phyloP scores from a whole-genome alignment of 1,140 invertebrate species.

The Lamellibrachia luymesi region DNA sequence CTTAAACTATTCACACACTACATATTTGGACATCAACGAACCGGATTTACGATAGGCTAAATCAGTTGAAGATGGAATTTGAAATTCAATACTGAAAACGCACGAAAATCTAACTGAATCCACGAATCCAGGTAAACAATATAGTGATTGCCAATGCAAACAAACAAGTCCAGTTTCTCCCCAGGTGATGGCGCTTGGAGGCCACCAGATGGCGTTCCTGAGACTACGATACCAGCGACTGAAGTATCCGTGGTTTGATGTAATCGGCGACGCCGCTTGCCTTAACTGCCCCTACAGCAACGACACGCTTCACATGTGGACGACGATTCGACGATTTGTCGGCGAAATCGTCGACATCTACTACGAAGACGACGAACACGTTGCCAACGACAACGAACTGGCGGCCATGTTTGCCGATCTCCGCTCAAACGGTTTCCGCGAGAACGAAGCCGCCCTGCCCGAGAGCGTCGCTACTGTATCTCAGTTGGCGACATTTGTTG shows the following conservation, averaged over 20 bases:
- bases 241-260: neutral
- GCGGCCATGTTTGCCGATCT: constrained; percentile 3
- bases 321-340: constrained; percentile 18
- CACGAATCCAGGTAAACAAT: neutral
- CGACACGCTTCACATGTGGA: constrained; percentile 13
- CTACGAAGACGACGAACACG: constrained; percentile 17
- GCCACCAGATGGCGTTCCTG: too few species aligned
- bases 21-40: too few species aligned
- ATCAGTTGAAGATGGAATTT: too few species aligned
- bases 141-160: neutral
- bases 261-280: neutral
- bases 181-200: neutral
- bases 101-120: neutral
- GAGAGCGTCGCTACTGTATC: neutral
- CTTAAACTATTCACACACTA: too few species aligned
- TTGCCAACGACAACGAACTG: constrained; percentile 12
- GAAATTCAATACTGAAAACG: neutral
- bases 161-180: neutral
- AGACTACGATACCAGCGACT: too few species aligned
- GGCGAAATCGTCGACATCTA: constrained; percentile 15
- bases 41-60: too few species aligned
- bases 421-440: constrained; percentile 16
- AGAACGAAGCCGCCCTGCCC: neutral
- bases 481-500: constrained; percentile 15
- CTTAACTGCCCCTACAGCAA: neutral